Base-by-base conservation (phyloP, 2,797 vertebrate genomes). In the Pangasius mekongensis region DNA sequence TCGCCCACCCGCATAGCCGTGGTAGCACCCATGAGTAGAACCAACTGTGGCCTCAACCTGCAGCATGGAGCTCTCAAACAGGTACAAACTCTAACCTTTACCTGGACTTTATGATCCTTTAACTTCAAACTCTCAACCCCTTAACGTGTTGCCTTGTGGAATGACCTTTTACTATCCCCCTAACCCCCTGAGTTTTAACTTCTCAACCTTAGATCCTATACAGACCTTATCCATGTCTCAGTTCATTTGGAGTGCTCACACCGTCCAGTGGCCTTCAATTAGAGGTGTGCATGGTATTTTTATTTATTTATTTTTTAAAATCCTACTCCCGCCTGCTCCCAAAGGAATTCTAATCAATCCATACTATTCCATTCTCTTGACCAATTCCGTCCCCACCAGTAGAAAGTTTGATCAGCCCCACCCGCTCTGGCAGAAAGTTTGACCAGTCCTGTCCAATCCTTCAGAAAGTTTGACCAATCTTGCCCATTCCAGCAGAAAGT, bases 1-100 rank as follows among this genome's bases (percentile, higher is more conserved):
- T 99, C 98, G n/a, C 98, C 98, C 0, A 99, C 98, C 0, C 96
- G 98, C 20, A 97, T 99, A 85, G 98, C 98, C 0, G 97, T 99
- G 3, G 98, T 99, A 20, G 97, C 98, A 18, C 98, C 98, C 7
- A 99, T 99, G 97, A 99, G 98, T 90, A 96, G 98, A 86, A 95
- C 96, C 62, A 96, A 95, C 88, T 97, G 97, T 0, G 98, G 98
- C 54, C 98, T 98, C 93, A 99, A 97, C 92, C 94, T 99, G 88
- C 98, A 98, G 47, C 80, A 85, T 18, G 90, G 88, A 81, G 56
- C 88, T 36, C 83, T 86, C 24, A 85, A 84, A 89, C 91, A 91
- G 91, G 91, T 92, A 90, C 58, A 0, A n/a, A 82, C 62, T 27
- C 33, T 8, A 8, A 13, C 20, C 8, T 36, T 76, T n/a, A 66